phyloP scores from a whole-genome alignment of 2,797 vertebrate species.

The Leptatherina wallacei region DNA sequence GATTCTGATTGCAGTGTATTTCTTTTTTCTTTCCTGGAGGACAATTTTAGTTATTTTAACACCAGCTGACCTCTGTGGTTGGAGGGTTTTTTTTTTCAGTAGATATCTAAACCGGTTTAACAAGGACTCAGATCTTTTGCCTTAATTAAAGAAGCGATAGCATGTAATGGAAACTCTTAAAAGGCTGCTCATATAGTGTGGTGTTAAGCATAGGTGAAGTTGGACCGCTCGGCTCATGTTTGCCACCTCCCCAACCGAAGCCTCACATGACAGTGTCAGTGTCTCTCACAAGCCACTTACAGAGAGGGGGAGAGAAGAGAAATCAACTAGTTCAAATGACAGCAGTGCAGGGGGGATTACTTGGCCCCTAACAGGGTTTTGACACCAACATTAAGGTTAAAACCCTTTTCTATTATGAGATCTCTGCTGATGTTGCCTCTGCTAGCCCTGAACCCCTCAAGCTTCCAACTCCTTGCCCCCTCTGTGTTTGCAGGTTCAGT shows the following conservation, averaged over 20 bases:
- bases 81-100: slow-evolving; percentile 11
- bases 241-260: slow-evolving; percentile 33
- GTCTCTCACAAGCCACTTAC: slow-evolving; percentile 46
- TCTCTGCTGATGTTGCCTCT: slow-evolving; percentile 80
- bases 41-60: slow-evolving; percentile 21
- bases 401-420: slow-evolving; percentile 87
- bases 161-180: neutral
- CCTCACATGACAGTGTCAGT: slow-evolving; percentile 33
- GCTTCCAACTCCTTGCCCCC: slow-evolving; percentile 77
- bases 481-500: slow-evolving; percentile 86
- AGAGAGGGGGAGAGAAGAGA: slow-evolving; percentile 23
- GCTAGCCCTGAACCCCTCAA: slow-evolving; percentile 65
- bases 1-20: slow-evolving; percentile 39
- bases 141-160: slow-evolving; percentile 2
- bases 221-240: slow-evolving; percentile 19
- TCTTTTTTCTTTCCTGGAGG: slow-evolving; percentile 17
- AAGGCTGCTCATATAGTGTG: neutral
- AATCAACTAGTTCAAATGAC: slow-evolving; percentile 78
- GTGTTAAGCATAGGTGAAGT: neutral
- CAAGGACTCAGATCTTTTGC: neutral
- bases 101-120: neutral
- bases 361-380: slow-evolving; percentile 86
- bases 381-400: slow-evolving; percentile 88
- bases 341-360: slow-evolving; percentile 82
- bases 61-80: slow-evolving; percentile 38